These are phyloP conservation scores for Turritopsis dohrnii DNA, from an alignment of 30 jellyfish, hydroid and myxozoan genomes.

Conservation along the genomic window DNA sequence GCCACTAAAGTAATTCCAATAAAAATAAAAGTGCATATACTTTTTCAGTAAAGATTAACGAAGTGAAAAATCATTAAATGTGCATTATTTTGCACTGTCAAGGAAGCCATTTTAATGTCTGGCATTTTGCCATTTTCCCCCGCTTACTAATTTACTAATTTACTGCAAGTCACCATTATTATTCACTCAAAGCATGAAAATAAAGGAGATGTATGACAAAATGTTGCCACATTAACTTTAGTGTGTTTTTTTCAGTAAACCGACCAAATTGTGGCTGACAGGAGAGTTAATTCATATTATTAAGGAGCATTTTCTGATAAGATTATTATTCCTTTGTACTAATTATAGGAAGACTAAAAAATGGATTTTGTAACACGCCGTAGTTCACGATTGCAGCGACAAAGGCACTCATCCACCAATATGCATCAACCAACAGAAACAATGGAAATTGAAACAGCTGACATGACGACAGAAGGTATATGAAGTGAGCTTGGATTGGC, in stretches of 20 bases:
- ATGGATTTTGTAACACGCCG: not conserved
- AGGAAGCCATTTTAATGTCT: too few relatives aligned
- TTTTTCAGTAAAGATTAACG: not conserved
- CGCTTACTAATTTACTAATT: too few relatives aligned
- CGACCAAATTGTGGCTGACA: slow-evolving; percentile 12
- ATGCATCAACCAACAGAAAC: not conserved
- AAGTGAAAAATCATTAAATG: not conserved
- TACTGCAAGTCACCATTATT: too few relatives aligned
- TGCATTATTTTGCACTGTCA: not conserved
- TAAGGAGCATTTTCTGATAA: too few relatives aligned
- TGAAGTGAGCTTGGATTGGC: too few relatives aligned
- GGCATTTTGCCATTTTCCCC: too few relatives aligned
- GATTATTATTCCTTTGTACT: too few relatives aligned
- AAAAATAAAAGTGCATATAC: not conserved
- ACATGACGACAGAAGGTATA: too few relatives aligned
- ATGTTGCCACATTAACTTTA: slow-evolving; percentile 2
- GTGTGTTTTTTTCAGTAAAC: not conserved
- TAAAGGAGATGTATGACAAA: too few relatives aligned
- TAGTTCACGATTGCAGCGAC: not conserved
- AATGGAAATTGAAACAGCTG: not conserved
- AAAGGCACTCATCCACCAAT: not conserved
- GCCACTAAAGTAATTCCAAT: not conserved
- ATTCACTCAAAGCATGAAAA: too few relatives aligned
- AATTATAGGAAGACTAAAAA: not conserved
- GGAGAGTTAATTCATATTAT: slow-evolving; percentile 12